Evolutionary conservation across 2,797 vertebrate species (phyloP).

Genomic region (Lerista edwardsae): DNA sequence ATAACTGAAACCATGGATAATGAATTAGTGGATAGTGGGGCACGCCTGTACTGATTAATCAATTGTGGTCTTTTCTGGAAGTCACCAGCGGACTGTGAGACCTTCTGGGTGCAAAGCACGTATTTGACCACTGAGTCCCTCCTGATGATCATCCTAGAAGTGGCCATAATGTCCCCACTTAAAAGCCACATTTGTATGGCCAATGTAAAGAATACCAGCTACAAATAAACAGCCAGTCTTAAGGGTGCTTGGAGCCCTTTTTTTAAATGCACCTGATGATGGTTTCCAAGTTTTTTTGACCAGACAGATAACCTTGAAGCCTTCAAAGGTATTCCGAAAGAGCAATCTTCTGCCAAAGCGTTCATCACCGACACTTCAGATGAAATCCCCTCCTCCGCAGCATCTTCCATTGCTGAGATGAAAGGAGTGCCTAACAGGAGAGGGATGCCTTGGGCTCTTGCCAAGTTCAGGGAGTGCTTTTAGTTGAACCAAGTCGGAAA

Average conservation of each 20-base stretch:
- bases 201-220: too few species aligned
- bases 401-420: neutral
- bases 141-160: too few species aligned
- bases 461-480: slow-evolving; percentile 38
- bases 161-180: too few species aligned
- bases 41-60: too few species aligned
- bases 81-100: too few species aligned
- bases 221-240: neutral
- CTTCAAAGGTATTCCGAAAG: neutral
- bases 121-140: too few species aligned
- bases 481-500: slow-evolving; percentile 41
- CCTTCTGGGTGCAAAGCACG: too few species aligned
- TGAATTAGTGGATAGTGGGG: too few species aligned
- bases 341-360: neutral
- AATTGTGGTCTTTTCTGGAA: too few species aligned
- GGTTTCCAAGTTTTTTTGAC: neutral
- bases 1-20: too few species aligned
- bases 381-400: slow-evolving; percentile 1
- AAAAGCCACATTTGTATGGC: too few species aligned
- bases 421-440: slow-evolving; percentile 1
- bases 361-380: neutral
- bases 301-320: neutral
- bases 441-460: slow-evolving; percentile 20
- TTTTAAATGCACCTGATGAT: neutral
- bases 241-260: neutral